phyloP scores from a whole-genome alignment of 1,140 invertebrate species.

The Trichonephila clavata region DNA sequence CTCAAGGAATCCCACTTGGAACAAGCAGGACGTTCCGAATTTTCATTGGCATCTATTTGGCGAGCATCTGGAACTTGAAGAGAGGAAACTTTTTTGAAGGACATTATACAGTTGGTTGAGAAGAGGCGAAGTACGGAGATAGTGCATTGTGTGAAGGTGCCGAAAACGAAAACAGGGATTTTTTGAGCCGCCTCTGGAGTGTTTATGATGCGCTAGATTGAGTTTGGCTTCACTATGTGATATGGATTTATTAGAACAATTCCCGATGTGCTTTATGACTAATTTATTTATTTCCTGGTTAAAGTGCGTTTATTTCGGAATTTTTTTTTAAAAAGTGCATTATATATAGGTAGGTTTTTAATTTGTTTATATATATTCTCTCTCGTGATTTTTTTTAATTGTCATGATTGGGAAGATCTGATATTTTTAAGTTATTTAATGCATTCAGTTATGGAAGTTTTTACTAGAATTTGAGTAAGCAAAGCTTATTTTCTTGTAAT shows the following conservation, averaged over 20 bases:
- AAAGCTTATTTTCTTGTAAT: no score
- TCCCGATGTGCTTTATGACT: background rate
- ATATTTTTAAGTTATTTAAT: no score
- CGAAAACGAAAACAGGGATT: slow-evolving; percentile 23
- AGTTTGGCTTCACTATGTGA: background rate
- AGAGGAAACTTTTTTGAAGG: slow-evolving; percentile 11
- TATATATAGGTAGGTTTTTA: background rate
- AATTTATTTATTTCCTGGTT: background rate
- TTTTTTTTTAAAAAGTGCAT: background rate
- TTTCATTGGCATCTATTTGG: background rate
- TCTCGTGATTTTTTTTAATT: no score
- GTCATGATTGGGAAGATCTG: no score
- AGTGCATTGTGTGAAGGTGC: background rate
- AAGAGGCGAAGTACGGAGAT: background rate
- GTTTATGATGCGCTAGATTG: background rate
- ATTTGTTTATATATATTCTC: no score
- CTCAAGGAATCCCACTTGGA: background rate
- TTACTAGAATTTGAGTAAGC: no score
- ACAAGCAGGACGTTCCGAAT: background rate
- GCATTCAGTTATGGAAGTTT: no score
- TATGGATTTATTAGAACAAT: slow-evolving; percentile 18
- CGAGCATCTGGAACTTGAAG: slow-evolving; percentile 15
- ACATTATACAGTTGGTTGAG: background rate
- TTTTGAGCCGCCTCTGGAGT: background rate
- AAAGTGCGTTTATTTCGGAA: background rate